Conservation (phyloP, 1,140 invertebrate genomes). For the Drosophila nikananu region DNA sequence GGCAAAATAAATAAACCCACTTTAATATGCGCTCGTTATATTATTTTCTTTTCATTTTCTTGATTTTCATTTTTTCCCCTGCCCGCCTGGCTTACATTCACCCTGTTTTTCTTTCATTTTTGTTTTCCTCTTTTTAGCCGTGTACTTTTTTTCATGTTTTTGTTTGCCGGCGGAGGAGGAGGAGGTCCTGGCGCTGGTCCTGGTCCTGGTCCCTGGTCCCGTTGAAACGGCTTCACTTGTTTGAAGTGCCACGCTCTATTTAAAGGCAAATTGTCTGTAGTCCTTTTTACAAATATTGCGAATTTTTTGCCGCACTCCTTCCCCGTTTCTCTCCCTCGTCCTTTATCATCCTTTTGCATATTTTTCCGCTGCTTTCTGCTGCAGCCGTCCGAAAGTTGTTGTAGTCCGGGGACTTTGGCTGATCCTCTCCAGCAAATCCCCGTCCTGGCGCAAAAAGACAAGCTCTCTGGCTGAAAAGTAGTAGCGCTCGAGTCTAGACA, state of each 20-base stretch:
- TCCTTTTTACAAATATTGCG: conserved; percentile 81
- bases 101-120: conserved; percentile 56
- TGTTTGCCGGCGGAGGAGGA: conserved; percentile 50
- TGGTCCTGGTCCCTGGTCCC: background rate
- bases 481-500: conserved; percentile 64
- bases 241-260: conserved; percentile 84
- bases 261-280: conserved; percentile 84
- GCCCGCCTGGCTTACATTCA: conserved; percentile 33
- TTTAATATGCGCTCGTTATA: conserved; percentile 84
- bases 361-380: conserved; percentile 67
- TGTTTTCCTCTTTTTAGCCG: conserved; percentile 43
- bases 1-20: conserved; percentile 84
- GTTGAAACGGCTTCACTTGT: conserved; percentile 60
- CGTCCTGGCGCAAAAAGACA: conserved; percentile 62
- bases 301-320: conserved; percentile 56
- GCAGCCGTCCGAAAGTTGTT: conserved; percentile 55
- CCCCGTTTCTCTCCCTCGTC: background rate
- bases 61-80: conserved; percentile 62
- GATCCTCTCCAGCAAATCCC: conserved; percentile 18
- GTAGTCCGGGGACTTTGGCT: conserved; percentile 32
- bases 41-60: conserved; percentile 84
- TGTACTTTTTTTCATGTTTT: conserved; percentile 56
- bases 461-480: conserved; percentile 54
- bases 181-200: conserved; percentile 6
- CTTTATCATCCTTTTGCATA: conserved; percentile 60